A percentile compares a stretch with the other conserved stretches of the same genome.
Evolutionary conservation across 1,140 invertebrate genomes (phyloP).

Genomic region (Scaptodrosophila lebanonensis): DNA sequence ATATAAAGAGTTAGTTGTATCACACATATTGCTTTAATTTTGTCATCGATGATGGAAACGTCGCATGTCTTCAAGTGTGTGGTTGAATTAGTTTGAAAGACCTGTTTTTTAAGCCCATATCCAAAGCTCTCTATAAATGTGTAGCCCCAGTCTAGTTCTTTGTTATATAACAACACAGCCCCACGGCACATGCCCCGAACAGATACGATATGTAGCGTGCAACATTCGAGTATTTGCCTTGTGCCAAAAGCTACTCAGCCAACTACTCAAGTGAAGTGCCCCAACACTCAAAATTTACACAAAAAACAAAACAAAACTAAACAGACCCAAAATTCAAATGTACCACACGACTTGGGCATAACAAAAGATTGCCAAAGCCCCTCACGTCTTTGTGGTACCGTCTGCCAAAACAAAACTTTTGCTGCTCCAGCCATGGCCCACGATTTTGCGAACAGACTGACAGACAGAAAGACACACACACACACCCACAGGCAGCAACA

Average conservation of each 20-base stretch:
- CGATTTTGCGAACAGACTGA: slow-evolving; percentile 22
- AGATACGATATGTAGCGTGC: no score
- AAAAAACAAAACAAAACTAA: slow-evolving; percentile 10
- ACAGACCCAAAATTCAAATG: slow-evolving; percentile 14
- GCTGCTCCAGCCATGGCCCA: slow-evolving; percentile 21
- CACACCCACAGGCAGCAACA: background rate
- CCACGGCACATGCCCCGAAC: no score
- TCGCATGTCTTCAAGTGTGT: no score
- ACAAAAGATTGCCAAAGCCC: slow-evolving; percentile 72
- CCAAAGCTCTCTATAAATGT: no score
- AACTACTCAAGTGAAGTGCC: slow-evolving; percentile 39
- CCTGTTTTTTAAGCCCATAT: no score
- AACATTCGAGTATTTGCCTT: no score
- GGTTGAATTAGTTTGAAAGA: no score
- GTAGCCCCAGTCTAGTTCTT: no score
- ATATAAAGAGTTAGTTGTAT: no score
- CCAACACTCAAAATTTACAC: slow-evolving; percentile 28
- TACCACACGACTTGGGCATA: slow-evolving; percentile 44
- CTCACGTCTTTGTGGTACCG: slow-evolving; percentile 40
- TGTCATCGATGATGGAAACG: no score
- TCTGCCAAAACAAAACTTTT: slow-evolving; percentile 50
- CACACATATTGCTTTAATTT: no score
- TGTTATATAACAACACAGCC: no score
- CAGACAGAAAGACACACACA: background rate
- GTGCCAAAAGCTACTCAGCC: slow-evolving; percentile 46